These are phyloP conservation scores for Pelagia noctiluca DNA, from an alignment of 30 jellyfish, hydroid and myxozoan genomes.

Conservation along the genomic window DNA sequence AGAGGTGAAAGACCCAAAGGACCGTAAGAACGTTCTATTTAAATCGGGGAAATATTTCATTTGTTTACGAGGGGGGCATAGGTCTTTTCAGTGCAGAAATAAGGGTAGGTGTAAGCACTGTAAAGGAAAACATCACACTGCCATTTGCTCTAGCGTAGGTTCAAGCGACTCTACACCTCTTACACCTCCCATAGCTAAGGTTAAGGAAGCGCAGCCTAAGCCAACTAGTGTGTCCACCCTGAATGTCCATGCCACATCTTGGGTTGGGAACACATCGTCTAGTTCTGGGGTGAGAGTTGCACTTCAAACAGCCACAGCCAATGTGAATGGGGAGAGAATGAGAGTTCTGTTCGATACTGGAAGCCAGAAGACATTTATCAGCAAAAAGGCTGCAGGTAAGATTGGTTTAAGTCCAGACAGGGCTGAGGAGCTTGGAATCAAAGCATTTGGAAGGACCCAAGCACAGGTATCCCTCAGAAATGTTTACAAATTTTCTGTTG, in stretches of 20 bases:
- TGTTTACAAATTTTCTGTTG: constrained; percentile 22
- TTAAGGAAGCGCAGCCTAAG: constrained; percentile 19
- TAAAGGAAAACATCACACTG: constrained; percentile 11
- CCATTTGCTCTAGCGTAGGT: no score
- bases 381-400: constrained; percentile 33
- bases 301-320: constrained; percentile 32
- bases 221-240: constrained; percentile 58
- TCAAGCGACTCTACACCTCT: background rate
- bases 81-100: background rate
- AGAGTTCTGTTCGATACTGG: constrained; percentile 54
- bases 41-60: background rate
- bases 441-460: constrained; percentile 32
- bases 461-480: constrained; percentile 7
- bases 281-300: constrained; percentile 34
- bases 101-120: background rate
- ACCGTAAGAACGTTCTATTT: background rate
- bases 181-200: background rate
- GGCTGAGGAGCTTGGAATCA: constrained; percentile 46
- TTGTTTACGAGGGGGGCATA: background rate
- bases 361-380: constrained; percentile 36
- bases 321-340: constrained; percentile 21
- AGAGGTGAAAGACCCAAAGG: background rate
- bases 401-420: constrained; percentile 31
- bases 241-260: constrained; percentile 41
- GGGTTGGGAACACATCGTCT: constrained; percentile 49